A percentile compares a stretch with the other conserved stretches of the same genome.
Evolutionary conservation across 2,888 invertebrate species (phyloP).

Genomic region (Elysia crispata): DNA sequence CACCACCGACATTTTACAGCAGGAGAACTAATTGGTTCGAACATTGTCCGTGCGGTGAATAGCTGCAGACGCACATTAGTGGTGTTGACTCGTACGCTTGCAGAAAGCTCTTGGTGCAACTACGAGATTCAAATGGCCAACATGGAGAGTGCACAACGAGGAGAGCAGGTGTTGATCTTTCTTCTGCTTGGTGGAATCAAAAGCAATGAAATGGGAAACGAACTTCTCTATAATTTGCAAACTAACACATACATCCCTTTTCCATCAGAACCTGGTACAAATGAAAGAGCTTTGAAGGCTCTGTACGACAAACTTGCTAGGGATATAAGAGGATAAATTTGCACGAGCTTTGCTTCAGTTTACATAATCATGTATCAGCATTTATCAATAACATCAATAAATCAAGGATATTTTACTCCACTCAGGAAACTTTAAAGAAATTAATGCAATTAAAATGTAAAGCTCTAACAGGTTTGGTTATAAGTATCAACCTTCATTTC

Average conservation of each 20-base stretch:
- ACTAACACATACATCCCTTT: slow-evolving; percentile 38
- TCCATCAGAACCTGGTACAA: background rate
- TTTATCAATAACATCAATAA: no score
- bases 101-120: slow-evolving; percentile 42
- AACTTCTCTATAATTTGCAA: slow-evolving; percentile 6
- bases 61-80: slow-evolving; percentile 45
- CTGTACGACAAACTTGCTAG: slow-evolving; percentile 30
- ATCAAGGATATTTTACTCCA: no score
- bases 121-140: slow-evolving; percentile 51
- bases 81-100: slow-evolving; percentile 31
- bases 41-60: slow-evolving; percentile 43
- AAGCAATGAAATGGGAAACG: background rate
- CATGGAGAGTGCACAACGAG: slow-evolving; percentile 42
- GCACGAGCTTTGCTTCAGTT: no score
- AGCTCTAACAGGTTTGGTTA: no score
- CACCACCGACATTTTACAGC: slow-evolving; percentile 36
- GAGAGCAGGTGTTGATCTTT: slow-evolving; percentile 41
- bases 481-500: no score
- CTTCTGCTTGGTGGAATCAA: slow-evolving; percentile 34
- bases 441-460: no score
- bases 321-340: background rate
- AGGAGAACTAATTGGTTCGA: slow-evolving; percentile 40
- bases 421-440: no score
- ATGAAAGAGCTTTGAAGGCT: background rate
- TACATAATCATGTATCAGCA: no score